phyloP scores from a whole-genome alignment of 2,797 vertebrate species.

The Rachycentron canadum region DNA sequence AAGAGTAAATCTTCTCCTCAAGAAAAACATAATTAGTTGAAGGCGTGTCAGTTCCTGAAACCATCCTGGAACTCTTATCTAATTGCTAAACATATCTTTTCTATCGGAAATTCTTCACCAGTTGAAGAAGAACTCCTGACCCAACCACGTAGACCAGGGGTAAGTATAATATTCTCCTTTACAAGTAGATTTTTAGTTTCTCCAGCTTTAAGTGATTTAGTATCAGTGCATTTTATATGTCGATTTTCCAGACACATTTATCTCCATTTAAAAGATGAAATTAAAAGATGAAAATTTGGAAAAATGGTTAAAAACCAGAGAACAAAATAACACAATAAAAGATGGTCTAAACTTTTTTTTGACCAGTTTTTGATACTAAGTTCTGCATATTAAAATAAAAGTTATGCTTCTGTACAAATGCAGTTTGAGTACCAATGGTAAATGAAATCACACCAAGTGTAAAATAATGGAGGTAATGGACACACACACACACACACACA shows the following conservation, averaged over 20 bases:
- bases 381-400: not conserved
- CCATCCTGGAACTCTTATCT: too few relatives aligned
- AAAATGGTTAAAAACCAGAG: not conserved
- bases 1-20: not conserved
- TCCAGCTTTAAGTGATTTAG: not conserved
- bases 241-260: too few relatives aligned
- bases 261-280: not conserved
- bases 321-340: not conserved
- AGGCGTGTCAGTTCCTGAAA: not conserved
- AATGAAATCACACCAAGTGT: too few relatives aligned
- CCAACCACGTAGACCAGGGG: not conserved
- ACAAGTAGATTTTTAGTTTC: not conserved
- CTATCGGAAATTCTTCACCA: not conserved
- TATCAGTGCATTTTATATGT: not conserved
- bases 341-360: not conserved
- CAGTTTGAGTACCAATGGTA: not conserved
- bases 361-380: not conserved
- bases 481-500: too few relatives aligned
- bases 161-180: slow-evolving; percentile 1
- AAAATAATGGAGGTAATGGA: too few relatives aligned
- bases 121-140: not conserved
- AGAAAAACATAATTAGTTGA: rapidly evolving
- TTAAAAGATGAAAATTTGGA: too few relatives aligned
- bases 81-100: not conserved
- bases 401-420: not conserved